Base-by-base conservation (phyloP, 2,888 invertebrate genomes). In the Heliconius hortense region DNA sequence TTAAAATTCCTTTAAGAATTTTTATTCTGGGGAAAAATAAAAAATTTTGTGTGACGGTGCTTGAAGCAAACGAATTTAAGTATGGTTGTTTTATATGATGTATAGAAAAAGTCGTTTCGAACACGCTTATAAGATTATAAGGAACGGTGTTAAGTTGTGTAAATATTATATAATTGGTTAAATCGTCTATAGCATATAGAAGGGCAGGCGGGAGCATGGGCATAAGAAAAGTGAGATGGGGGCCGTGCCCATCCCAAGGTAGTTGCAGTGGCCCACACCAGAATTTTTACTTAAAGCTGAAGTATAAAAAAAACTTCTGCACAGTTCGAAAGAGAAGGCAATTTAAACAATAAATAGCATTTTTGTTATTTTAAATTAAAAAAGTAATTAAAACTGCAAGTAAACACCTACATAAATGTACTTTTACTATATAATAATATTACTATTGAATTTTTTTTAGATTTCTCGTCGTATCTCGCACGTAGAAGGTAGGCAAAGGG, bases 51-150 rank as follows among this genome's bases (percentile, higher is more conserved):
- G 83, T 82, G 83, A 82, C 84, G 80, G 39, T 75, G 82, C 82
- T 83, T 79, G 85, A 87, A 86, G 85, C 84, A 87, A 87, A 85
- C 83, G 85, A 86, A 85, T 84, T 85, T 84, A 84, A 83, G 82
- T 81, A 84, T 86, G 85, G 84, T 84, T 66, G 64, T 66, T 66
- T 66, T 80, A 81, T 82, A 82, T 79, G 78, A 81, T 76, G 80
- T 81, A 81, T 81, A 80, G 79, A 81, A 78, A 59, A 73, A 60
- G 53, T 71, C 60, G 73, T 66, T 75, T 53, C 15, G 68, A 56
- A 69, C 48, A n/a, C 13, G 53, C 28, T 69, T 53, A 69, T 53
- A 69, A 31, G 53, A 53, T 69, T 53, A 69, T 53, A 69, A 53
- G 53, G 28, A 48, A 28, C 53, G 53, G 68, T 69, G 68, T 69